Evolutionary conservation across 2,888 invertebrate genomes (phyloP).

Genomic region (Cremastinae sp.): DNA sequence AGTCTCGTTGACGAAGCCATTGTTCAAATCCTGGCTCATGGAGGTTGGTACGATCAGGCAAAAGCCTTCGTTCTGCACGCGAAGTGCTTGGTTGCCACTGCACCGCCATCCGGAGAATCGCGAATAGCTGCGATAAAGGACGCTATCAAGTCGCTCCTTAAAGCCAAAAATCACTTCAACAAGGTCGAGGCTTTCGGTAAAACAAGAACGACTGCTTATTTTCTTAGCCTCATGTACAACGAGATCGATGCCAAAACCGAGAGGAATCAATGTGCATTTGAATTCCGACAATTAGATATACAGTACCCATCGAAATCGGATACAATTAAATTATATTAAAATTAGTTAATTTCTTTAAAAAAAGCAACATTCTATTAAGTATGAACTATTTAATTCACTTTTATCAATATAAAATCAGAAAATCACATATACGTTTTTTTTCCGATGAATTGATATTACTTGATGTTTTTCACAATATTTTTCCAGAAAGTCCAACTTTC

Average conservation of each 20-base stretch:
- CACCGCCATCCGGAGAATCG: conserved; percentile 80
- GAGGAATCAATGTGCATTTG: conserved; percentile 90
- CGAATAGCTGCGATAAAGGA: conserved; percentile 82
- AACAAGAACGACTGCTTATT: conserved; percentile 87
- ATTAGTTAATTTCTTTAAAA: not conserved
- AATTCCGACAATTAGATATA: conserved; percentile 89
- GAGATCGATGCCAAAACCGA: conserved; percentile 86
- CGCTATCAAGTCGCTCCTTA: conserved; percentile 84
- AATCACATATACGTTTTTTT: too few relatives aligned
- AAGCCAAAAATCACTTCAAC: conserved; percentile 86
- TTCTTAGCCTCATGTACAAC: conserved; percentile 85
- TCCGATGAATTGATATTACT: too few relatives aligned
- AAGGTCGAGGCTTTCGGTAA: conserved; percentile 89
- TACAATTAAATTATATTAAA: conserved; percentile 76
- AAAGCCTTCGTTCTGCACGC: conserved; percentile 88
- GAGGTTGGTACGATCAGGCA: conserved; percentile 90
- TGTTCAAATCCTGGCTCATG: conserved; percentile 88
- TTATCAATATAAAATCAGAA: too few relatives aligned
- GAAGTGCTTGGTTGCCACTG: conserved; percentile 88
- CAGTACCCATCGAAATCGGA: conserved; percentile 85
- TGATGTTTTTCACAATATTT: conserved; percentile 39
- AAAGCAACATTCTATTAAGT: too few relatives aligned
- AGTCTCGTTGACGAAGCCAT: conserved; percentile 86
- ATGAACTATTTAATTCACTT: too few relatives aligned
- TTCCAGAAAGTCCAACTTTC: conserved; percentile 64